Base-by-base conservation (phyloP, 2,113 vertebrate species). In the Corythoichthys haematopterus region DNA sequence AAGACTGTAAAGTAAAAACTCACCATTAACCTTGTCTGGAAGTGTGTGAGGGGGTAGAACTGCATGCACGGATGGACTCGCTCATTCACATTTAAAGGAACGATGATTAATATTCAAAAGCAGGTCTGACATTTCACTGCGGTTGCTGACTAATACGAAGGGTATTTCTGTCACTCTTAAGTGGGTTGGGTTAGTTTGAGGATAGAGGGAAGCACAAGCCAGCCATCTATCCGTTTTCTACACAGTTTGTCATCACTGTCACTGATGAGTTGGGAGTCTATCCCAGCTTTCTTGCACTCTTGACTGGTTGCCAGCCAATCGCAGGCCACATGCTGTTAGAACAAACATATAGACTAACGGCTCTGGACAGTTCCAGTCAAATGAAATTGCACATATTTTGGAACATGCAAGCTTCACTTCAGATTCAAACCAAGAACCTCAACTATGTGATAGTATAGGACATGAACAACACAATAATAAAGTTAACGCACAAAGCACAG, bases 51-150 rank as follows among this genome's bases (percentile, higher is more conserved):
- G 47, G 38, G 76, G 70, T 61, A 53, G 37, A 68, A 68, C 68
- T 79, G 72, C 77, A 70, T n/a, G 43, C 70, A 76, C 78, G 71
- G 70, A 85, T 70, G 77, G 59, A 65, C 66, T 43, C 4, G 40
- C 40, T 70, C 2, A 50, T 82, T 76, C 67, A 84, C 84, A 87
- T 87, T 88, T 87, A 85, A 88, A 88, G 84, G 82, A 84, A 84
- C 78, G 76, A 66, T 87, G 85, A 88, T 87, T 80, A 88, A 89
- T 74, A 85, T 80, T 78, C 77, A 84, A 62, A 87, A 88, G 80
- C 80, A 80, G 81, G 83, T 85, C 84, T 85, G 83, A 88, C 84
- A 85, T 88, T 90, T 88, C 80, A 84, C 83, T 84, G 76, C 66
- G 73, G 78, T 66, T 77, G 75, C 83, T 85, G 84, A 88, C 85